Evolutionary conservation across 1,140 invertebrate species (phyloP).

Genomic region (Planococcus citri): DNA sequence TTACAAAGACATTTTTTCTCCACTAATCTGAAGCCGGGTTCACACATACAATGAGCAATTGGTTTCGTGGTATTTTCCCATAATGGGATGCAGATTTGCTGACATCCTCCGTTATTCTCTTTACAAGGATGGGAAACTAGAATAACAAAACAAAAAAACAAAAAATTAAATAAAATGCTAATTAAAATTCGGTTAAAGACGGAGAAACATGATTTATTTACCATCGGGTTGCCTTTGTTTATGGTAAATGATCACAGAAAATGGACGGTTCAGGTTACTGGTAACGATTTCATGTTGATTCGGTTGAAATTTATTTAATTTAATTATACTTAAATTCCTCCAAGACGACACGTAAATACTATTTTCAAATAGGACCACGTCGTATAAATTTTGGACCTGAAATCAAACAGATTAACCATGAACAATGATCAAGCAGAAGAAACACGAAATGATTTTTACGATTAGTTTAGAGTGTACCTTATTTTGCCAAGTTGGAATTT

Average conservation of each 20-base stretch:
- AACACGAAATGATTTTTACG: too few species aligned
- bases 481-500: too few species aligned
- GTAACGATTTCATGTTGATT: constrained; percentile 35
- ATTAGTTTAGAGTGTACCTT: too few species aligned
- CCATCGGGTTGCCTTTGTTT: constrained; percentile 56
- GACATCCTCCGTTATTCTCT: constrained; percentile 52
- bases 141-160: too few species aligned
- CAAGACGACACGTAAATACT: constrained; percentile 53
- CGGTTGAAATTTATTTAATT: constrained; percentile 42
- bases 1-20: constrained; percentile 46
- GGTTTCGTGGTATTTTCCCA: constrained; percentile 38
- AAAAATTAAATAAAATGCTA: neutral
- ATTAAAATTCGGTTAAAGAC: neutral
- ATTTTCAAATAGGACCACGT: constrained; percentile 56
- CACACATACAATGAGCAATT: constrained; percentile 50
- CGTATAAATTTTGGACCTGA: constrained; percentile 51
- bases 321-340: constrained; percentile 46
- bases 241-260: constrained; percentile 55
- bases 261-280: constrained; percentile 41
- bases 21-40: constrained; percentile 48
- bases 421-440: too few species aligned
- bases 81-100: constrained; percentile 54
- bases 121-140: constrained; percentile 56
- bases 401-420: constrained; percentile 26
- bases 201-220: constrained; percentile 25